These are phyloP conservation scores for Drosophila leonis DNA, from an alignment of 2,888 invertebrate species.

Conservation along the genomic window DNA sequence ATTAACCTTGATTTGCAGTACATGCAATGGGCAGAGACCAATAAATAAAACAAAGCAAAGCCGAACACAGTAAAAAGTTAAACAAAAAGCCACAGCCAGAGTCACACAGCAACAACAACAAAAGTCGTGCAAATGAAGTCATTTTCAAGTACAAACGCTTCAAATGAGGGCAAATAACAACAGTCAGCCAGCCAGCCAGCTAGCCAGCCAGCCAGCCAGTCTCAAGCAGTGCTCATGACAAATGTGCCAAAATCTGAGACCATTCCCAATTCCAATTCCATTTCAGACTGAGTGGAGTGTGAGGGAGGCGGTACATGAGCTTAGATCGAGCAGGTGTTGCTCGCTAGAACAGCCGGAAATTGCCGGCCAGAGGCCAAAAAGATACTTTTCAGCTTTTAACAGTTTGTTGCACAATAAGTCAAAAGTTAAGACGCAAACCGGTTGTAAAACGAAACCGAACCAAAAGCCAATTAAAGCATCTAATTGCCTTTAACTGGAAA, in stretches of 20 bases:
- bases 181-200: slow-evolving; percentile 8
- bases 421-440: slow-evolving; percentile 29
- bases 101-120: slow-evolving; percentile 28
- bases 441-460: slow-evolving; percentile 43
- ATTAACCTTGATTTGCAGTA: slow-evolving; percentile 70
- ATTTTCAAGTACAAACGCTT: slow-evolving; percentile 64
- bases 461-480: slow-evolving; percentile 49
- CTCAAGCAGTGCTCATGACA: slow-evolving; percentile 33
- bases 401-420: slow-evolving; percentile 52
- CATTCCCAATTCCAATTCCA: slow-evolving; percentile 32
- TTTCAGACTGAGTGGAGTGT: not conserved
- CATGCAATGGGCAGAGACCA: slow-evolving; percentile 26
- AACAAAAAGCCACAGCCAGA: slow-evolving; percentile 17
- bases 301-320: not conserved
- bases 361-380: slow-evolving; percentile 33
- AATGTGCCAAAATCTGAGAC: slow-evolving; percentile 21
- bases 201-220: slow-evolving; percentile 17
- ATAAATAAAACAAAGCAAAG: slow-evolving; percentile 33
- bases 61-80: slow-evolving; percentile 10
- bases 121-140: slow-evolving; percentile 76
- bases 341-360: slow-evolving; percentile 58
- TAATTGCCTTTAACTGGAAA: slow-evolving; percentile 43
- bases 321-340: slow-evolving; percentile 28
- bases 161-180: slow-evolving; percentile 62
- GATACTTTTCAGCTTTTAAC: slow-evolving; percentile 30